A percentile compares a stretch with the other conserved stretches of the same genome.
phyloP scores from a whole-genome alignment of 2,113 vertebrate species.

The Ictidomys tridecemlineatus region DNA sequence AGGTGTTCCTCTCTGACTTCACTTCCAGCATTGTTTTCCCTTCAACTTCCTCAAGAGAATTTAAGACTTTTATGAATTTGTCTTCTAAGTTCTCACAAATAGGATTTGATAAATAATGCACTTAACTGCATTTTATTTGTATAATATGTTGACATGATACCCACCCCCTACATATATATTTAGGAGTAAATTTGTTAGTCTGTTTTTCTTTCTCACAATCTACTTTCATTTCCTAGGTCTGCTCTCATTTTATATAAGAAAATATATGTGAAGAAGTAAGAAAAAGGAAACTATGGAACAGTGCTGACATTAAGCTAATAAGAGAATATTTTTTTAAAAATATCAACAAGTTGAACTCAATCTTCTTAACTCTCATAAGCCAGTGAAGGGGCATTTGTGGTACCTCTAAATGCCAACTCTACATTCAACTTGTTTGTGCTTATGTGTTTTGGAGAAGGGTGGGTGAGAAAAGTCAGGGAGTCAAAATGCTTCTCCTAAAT shows the following conservation, averaged over 20 bases:
- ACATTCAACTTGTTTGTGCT: background rate
- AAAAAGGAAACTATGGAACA: background rate
- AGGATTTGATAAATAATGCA: background rate
- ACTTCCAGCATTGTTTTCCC: background rate
- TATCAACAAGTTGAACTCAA: background rate
- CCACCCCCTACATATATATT: background rate
- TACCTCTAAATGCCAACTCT: background rate
- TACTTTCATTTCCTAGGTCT: background rate
- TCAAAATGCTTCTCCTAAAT: background rate
- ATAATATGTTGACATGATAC: background rate
- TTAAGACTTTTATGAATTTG: background rate
- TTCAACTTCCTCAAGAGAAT: background rate
- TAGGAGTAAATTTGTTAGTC: background rate
- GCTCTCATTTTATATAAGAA: conserved; percentile 7
- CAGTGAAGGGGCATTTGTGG: background rate
- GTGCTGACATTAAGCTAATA: conserved; percentile 20
- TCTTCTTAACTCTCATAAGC: background rate
- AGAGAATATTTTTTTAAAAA: background rate
- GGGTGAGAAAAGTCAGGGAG: background rate
- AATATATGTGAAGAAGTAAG: background rate
- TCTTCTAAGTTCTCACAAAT: background rate
- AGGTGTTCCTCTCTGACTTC: background rate
- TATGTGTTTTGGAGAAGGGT: background rate
- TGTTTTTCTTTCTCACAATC: conserved; percentile 15
- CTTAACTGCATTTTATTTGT: background rate